Evolutionary conservation across 1,140 invertebrate genomes (phyloP), one percentile per base, ranked within the genome.

Genomic region (Hermetia illucens): DNA sequence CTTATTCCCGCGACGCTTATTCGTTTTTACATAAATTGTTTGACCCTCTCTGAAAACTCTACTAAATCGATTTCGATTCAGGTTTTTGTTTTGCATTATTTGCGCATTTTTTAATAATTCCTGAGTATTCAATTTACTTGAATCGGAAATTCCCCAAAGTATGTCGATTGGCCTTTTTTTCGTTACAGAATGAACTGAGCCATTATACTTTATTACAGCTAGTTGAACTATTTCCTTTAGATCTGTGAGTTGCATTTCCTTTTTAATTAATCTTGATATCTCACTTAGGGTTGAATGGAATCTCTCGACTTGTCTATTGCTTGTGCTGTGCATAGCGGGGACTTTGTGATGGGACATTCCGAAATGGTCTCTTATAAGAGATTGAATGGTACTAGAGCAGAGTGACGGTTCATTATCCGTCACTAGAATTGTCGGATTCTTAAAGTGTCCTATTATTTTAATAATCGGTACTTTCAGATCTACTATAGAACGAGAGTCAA

Each of bases 1-100:
- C 12, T 41, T 41, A 30, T 41, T 41, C 1, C 39, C 39, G 15
- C 35, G 22, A 2, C 39, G 24, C n/a, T 30, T 36, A 13, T 36
- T 41, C 20, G 19, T 35, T 27, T 13, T 18, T 1, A 41, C 16
- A 30, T 29, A 41, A 19, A 41, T 34, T 18, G 16, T 41, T 18
- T 41, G 33, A 1, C 39, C 33, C 12, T 18, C 17, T 5, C 36
- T 0, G 4, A 36, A 40, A 4, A 15, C 30, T 31, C 21, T 40
- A 2, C 15, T 27, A 19, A 5, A 2, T n/a, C 22, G 12, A 9
- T 35, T 27, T 10, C 3, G 9, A 17, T 40, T 40, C 20, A 20
- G 8, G 33, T 19, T 17, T 36, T 40, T 25, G 21, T 10, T 29
- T 40, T 24, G 3, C 27, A 13, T 17, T 21, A 12, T 30, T 20